Evolutionary conservation across 2,888 invertebrate species (phyloP), one percentile per base, ranked within the genome.

Genomic region (Atethmia centrago): DNA sequence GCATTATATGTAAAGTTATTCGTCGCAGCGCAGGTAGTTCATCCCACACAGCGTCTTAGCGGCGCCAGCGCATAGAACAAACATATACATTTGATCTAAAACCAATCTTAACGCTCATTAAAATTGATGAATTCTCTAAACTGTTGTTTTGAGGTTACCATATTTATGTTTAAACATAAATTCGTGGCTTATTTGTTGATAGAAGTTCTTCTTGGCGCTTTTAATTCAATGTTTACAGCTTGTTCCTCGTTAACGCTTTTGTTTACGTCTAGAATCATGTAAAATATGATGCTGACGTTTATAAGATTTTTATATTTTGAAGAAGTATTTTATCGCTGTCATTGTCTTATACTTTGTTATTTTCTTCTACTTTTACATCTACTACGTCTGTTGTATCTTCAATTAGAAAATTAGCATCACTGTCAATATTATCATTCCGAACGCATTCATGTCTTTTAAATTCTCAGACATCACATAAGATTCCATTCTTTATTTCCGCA

Each of bases 41-140:
- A 85, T 88, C 88, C 88, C 88, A 88, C 88, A 84, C 86, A 49
- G 78, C 88, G 88, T 79, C 89, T 67, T 68, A 77, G 83, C 79
- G 87, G 88, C 90, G 87, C 89, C 83, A 79, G 80, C 85, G 77
- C 66, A 64, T 64, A 63, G 72, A 79, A 80, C 78, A 73, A 65
- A 62, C 70, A 77, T 74, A 79, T 84, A 80, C 79, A 87, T 79
- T 87, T 85, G 80, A 85, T 87, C 85, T 77, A 72, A 79, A 85
- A 80, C 81, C 73, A 82, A 85, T 87, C 83, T 74, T 79, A 86
- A 85, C 73, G 80, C 74, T 82, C 85, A 87, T 86, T 89, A 84
- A 87, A 87, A 86, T 86, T 79, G 80, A 87, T 84, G 83, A 81
- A 86, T 86, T 84, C 86, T 67, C 61, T 76, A 77, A 77, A 84